A percentile compares a stretch with the other conserved stretches of the same genome.
phyloP scores from a whole-genome alignment of 2,113 vertebrate species.

The Aphelocoma coerulescens region DNA sequence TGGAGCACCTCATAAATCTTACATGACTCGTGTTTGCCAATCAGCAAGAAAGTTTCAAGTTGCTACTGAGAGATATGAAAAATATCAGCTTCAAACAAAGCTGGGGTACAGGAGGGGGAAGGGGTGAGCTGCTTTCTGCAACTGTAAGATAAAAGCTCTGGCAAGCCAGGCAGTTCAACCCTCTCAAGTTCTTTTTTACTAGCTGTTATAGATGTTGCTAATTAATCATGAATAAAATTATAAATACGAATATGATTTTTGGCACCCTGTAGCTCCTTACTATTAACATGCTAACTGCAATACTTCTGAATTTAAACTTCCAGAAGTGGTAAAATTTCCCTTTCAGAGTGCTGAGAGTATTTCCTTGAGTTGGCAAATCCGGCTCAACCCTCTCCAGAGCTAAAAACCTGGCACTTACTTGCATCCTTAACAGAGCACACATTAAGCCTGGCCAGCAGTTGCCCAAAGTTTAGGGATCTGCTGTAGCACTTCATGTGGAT shows the following conservation, averaged over 20 bases:
- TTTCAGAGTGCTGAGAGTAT: neutral
- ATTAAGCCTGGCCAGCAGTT: neutral
- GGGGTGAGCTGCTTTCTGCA: neutral
- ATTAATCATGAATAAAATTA: neutral
- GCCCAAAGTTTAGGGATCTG: neutral
- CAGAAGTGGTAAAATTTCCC: neutral
- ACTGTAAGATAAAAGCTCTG: neutral
- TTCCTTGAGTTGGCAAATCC: neutral
- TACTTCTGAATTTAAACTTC: neutral
- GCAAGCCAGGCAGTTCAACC: neutral
- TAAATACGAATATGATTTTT: neutral
- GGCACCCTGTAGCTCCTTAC: neutral
- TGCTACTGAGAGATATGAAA: slow-evolving; percentile 17
- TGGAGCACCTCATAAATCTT: slow-evolving; percentile 11
- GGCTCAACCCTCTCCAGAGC: neutral
- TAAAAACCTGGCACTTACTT: neutral
- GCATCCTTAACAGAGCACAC: neutral
- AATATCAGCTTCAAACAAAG: slow-evolving; percentile 50
- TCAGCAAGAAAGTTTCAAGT: slow-evolving; percentile 30
- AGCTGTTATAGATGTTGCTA: neutral
- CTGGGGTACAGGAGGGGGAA: neutral
- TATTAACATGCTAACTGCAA: neutral
- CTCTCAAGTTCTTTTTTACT: neutral
- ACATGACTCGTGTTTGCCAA: neutral
- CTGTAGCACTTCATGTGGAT: neutral